Evolutionary conservation across 2,888 invertebrate species (phyloP).

Genomic region (Hirtodrosophila confusa): DNA sequence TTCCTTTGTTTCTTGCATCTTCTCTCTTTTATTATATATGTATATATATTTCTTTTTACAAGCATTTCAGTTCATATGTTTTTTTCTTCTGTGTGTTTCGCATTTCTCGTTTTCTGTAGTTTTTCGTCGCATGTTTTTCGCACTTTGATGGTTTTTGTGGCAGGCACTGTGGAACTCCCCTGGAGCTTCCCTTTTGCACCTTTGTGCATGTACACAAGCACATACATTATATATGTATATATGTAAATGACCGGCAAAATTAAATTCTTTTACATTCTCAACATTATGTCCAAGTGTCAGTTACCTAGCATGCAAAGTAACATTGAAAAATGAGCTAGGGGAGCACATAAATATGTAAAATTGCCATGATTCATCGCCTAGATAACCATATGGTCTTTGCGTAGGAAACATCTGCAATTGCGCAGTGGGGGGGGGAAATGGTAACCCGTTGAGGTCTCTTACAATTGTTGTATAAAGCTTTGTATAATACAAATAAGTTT

Average conservation of each 20-base stretch:
- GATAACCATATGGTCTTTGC: conserved; percentile 52
- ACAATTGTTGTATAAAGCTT: no score
- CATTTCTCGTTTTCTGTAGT: conserved; percentile 36
- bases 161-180: background rate
- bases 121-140: conserved; percentile 53
- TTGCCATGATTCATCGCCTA: conserved; percentile 19
- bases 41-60: conserved; percentile 5
- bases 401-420: conserved; percentile 13
- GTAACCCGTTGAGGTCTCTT: no score
- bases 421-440: background rate
- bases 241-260: conserved; percentile 26
- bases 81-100: conserved; percentile 8
- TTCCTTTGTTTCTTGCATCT: conserved; percentile 63
- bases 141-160: conserved; percentile 53
- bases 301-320: conserved; percentile 47
- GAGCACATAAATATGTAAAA: conserved; percentile 18
- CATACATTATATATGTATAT: conserved; percentile 1
- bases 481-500: no score
- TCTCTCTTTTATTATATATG: conserved; percentile 23
- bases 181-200: conserved; percentile 38
- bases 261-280: conserved; percentile 58
- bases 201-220: conserved; percentile 3
- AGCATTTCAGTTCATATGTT: conserved; percentile 17
- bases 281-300: conserved; percentile 48
- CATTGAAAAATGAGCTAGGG: conserved; percentile 42